These are phyloP conservation scores for Nipponacmea schrenckii DNA, from an alignment of 2,888 invertebrate species.

Conservation along the genomic window DNA sequence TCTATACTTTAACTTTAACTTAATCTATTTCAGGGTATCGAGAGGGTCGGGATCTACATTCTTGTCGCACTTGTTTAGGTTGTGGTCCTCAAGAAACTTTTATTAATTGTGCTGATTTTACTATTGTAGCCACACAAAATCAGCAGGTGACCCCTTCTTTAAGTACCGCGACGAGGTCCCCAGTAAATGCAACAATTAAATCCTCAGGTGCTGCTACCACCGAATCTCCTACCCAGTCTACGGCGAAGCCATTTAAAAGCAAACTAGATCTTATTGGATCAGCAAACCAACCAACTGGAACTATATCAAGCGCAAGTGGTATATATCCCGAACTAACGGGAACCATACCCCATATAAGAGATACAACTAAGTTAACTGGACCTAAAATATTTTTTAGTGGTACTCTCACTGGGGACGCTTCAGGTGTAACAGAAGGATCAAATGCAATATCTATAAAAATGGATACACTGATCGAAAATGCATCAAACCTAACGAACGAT, in stretches of 20 bases:
- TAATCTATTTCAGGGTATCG: constrained; percentile 36
- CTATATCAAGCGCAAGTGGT: neutral
- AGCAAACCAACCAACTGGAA: neutral
- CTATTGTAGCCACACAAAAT: neutral
- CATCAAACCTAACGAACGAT: too few relatives aligned
- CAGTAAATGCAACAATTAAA: neutral
- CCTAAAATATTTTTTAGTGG: too few relatives aligned
- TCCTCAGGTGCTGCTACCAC: neutral
- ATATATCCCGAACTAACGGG: too few relatives aligned
- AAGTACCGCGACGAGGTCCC: neutral
- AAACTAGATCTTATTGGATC: neutral
- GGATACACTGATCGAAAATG: too few relatives aligned
- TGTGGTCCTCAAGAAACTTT: constrained; percentile 42
- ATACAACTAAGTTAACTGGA: too few relatives aligned
- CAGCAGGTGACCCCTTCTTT: too few relatives aligned
- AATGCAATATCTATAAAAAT: too few relatives aligned
- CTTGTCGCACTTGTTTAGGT: constrained; percentile 34
- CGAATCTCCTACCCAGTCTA: neutral
- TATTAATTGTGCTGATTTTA: constrained; percentile 47
- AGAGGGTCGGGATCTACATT: constrained; percentile 29
- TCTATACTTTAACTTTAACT: neutral
- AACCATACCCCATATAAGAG: too few relatives aligned
- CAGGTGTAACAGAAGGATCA: too few relatives aligned
- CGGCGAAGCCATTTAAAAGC: neutral
- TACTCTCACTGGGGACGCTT: too few relatives aligned